Percentiles rank a stretch among this genome's conserved stretches.
phyloP scores from a whole-genome alignment of 2,113 vertebrate species.

The human region GRCh38 chr18:27226501-27227000 shows the following conservation, averaged over 20 bases:
- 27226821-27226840: background rate
- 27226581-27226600: background rate
- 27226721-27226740: background rate
- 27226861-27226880: background rate
- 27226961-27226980: background rate
- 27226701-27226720: background rate
- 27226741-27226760: background rate
- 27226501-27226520: background rate
- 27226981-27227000: background rate
- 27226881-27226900: constrained; percentile 14
- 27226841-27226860: background rate
- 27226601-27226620: background rate
- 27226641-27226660: background rate
- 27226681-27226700: background rate
- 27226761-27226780: background rate
- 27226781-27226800: background rate
- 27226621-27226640: background rate
- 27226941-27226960: background rate
- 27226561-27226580: background rate
- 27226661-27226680: background rate
- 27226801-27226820: background rate
- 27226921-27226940: constrained; percentile 47
- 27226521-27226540: background rate
- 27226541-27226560: background rate
- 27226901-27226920: background rate